These are phyloP conservation scores for Aphidoletes aphidimyza DNA, from an alignment of 2,888 invertebrate species.

Conservation along the genomic window DNA sequence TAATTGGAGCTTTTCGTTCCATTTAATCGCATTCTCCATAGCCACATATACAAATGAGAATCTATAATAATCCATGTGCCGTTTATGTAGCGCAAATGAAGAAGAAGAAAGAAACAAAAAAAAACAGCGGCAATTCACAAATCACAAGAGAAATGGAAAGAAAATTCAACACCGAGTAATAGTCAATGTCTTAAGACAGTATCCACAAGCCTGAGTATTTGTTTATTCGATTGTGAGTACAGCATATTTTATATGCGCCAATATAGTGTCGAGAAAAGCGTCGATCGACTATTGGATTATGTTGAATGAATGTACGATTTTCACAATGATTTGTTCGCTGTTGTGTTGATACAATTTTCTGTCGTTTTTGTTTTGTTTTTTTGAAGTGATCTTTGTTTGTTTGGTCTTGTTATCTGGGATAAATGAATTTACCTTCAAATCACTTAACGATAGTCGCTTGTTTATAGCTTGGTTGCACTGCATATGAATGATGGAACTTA, in stretches of 20 bases:
- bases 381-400: not conserved
- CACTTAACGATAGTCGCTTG: slow-evolving; percentile 38
- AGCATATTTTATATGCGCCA: slow-evolving; percentile 13
- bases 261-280: too few species aligned
- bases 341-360: not conserved
- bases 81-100: not conserved
- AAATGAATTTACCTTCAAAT: slow-evolving; percentile 33
- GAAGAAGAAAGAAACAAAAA: not conserved
- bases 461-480: slow-evolving; percentile 13
- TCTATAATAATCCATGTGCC: not conserved
- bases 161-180: not conserved
- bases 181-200: not conserved
- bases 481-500: slow-evolving; percentile 17
- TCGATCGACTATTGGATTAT: not conserved
- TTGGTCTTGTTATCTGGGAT: not conserved
- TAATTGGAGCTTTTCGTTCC: slow-evolving; percentile 22
- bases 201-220: not conserved
- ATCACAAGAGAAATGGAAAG: not conserved
- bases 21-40: not conserved
- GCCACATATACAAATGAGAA: not conserved
- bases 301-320: not conserved
- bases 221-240: not conserved
- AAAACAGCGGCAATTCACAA: too few species aligned
- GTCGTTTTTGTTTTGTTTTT: not conserved
- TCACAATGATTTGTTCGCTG: not conserved